phyloP scores from a whole-genome alignment of 1,140 invertebrate genomes.

The Neodiprion pinetum region DNA sequence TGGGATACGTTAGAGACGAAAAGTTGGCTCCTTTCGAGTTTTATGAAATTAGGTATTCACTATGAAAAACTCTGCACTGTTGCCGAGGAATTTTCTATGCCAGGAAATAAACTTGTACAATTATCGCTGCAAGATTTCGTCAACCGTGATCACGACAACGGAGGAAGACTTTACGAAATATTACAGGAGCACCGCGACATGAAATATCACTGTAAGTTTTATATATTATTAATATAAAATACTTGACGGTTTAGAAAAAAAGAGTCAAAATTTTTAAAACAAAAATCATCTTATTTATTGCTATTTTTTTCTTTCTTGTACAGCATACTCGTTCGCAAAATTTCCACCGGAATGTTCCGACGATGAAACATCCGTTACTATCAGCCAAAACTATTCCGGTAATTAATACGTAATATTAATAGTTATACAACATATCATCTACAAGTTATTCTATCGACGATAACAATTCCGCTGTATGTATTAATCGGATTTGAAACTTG shows the following conservation, averaged over 20 bases:
- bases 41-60: constrained; percentile 52
- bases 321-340: neutral
- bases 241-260: neutral
- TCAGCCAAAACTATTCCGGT: neutral
- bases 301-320: neutral
- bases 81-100: constrained; percentile 58
- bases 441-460: too few relatives aligned
- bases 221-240: constrained; percentile 10
- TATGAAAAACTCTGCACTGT: constrained; percentile 57
- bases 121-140: constrained; percentile 61
- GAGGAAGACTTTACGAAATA: constrained; percentile 56
- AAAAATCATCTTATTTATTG: neutral
- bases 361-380: neutral
- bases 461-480: too few relatives aligned
- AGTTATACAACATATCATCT: too few relatives aligned
- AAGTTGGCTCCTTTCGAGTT: constrained; percentile 63
- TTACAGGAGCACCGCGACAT: constrained; percentile 57
- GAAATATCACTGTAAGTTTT: constrained; percentile 46
- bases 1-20: constrained; percentile 67
- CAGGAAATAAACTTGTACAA: constrained; percentile 57
- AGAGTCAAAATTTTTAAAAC: neutral
- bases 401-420: neutral
- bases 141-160: constrained; percentile 56
- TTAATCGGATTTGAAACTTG: neutral
- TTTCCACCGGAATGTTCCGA: neutral